A percentile compares a stretch with the other conserved stretches of the same genome.
Evolutionary conservation across 1,140 invertebrate genomes (phyloP).

Genomic region (Drosophila tropicalis): DNA sequence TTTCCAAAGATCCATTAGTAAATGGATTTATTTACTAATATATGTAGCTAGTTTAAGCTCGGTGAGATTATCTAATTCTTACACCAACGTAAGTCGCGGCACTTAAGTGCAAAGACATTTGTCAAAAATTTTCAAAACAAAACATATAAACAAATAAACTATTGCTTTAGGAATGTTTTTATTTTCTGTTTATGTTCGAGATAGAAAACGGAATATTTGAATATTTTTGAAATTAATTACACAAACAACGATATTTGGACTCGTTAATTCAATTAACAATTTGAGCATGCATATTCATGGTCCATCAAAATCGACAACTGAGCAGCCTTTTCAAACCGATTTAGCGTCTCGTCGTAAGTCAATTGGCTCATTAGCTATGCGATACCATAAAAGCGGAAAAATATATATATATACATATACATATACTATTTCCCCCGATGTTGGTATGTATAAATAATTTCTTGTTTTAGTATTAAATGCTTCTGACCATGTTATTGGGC

Average conservation of each 20-base stretch:
- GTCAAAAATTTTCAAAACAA: constrained; percentile 42
- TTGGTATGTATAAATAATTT: constrained; percentile 29
- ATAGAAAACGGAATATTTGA: constrained; percentile 1
- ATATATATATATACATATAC: constrained; percentile 10
- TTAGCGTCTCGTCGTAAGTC: constrained; percentile 25
- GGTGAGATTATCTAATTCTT: background rate
- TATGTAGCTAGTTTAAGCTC: background rate
- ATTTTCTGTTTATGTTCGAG: background rate
- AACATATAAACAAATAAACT: constrained; percentile 14
- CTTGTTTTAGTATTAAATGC: constrained; percentile 45
- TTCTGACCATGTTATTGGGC: constrained; percentile 25
- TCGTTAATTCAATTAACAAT: constrained; percentile 77
- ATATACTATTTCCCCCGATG: background rate
- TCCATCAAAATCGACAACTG: constrained; percentile 55
- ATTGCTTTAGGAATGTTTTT: constrained; percentile 19
- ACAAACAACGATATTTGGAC: constrained; percentile 42
- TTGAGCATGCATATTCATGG: constrained; percentile 75
- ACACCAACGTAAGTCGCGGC: constrained; percentile 24
- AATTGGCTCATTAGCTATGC: constrained; percentile 65
- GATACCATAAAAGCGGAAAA: constrained; percentile 58
- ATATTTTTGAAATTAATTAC: constrained; percentile 59
- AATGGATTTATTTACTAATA: background rate
- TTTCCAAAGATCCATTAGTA: constrained; percentile 10
- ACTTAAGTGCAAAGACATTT: constrained; percentile 45
- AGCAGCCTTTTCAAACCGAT: constrained; percentile 30